Evolutionary conservation across 2,113 vertebrate genomes (phyloP).

Genomic region (Benitochromis conjunctus): DNA sequence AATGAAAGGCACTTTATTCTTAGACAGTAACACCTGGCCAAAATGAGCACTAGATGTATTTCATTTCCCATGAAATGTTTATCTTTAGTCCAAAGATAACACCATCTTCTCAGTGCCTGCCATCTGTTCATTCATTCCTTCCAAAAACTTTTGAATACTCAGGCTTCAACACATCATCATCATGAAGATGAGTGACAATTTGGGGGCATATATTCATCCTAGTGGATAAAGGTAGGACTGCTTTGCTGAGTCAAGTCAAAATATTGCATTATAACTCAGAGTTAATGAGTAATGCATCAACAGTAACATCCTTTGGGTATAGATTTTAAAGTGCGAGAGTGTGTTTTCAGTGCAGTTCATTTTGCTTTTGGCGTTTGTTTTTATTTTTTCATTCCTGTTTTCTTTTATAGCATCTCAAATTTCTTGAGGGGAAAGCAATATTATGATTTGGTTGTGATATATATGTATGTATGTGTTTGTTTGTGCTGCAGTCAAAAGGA

Average conservation of each 20-base stretch:
- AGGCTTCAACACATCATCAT: not conserved
- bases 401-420: not conserved
- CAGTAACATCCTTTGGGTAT: not conserved
- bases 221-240: not conserved
- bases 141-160: not conserved
- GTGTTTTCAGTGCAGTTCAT: not conserved
- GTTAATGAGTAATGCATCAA: not conserved
- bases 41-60: not conserved
- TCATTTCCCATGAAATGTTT: not conserved
- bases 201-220: not conserved
- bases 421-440: constrained; percentile 1
- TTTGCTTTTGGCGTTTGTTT: constrained; percentile 17
- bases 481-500: not conserved
- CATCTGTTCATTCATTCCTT: constrained; percentile 33
- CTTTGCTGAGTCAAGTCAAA: constrained; percentile 5
- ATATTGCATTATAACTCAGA: not conserved
- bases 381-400: constrained; percentile 1
- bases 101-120: not conserved
- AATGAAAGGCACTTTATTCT: not conserved
- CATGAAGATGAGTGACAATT: constrained; percentile 19
- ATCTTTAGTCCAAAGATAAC: not conserved
- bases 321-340: not conserved
- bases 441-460: not conserved
- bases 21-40: not conserved
- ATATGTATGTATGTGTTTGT: constrained; percentile 3